Conservation (phyloP, 2,888 invertebrate genomes). For the Gastracanthus pulcherrimus region DNA sequence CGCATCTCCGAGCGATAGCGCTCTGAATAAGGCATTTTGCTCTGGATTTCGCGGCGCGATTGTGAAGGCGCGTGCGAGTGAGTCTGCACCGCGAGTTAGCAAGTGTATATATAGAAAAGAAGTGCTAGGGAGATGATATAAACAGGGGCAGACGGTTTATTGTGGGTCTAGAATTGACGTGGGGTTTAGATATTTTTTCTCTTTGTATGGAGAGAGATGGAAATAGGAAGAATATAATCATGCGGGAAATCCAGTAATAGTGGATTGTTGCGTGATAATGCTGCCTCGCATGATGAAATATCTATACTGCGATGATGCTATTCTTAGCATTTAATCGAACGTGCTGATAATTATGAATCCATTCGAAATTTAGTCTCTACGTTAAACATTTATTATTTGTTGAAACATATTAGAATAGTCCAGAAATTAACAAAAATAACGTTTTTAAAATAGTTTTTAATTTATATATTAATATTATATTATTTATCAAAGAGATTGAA, state of each 20-base stretch:
- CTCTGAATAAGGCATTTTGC: conserved; percentile 30
- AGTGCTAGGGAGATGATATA: neutral
- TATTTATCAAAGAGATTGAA: too few relatives aligned
- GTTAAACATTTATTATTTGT: neutral
- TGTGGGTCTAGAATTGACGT: conserved; percentile 19
- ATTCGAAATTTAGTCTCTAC: neutral
- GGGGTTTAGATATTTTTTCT: neutral
- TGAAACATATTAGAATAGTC: neutral
- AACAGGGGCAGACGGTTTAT: conserved; percentile 9
- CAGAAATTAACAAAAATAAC: neutral
- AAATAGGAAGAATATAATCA: neutral
- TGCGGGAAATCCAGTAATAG: neutral
- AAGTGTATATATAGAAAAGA: neutral
- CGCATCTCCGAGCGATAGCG: neutral
- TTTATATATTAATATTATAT: too few relatives aligned
- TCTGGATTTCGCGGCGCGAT: conserved; percentile 27
- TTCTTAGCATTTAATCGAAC: neutral
- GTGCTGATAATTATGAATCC: neutral
- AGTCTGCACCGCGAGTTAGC: neutral
- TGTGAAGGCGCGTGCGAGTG: conserved; percentile 9
- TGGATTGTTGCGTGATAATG: neutral
- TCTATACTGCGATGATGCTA: neutral
- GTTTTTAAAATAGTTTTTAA: neutral
- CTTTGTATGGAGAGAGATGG: neutral
- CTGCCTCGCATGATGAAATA: neutral